A percentile compares a stretch with the other conserved stretches of the same genome.
phyloP scores from a whole-genome alignment of 2,888 invertebrate species.

The Ophion costatus region DNA sequence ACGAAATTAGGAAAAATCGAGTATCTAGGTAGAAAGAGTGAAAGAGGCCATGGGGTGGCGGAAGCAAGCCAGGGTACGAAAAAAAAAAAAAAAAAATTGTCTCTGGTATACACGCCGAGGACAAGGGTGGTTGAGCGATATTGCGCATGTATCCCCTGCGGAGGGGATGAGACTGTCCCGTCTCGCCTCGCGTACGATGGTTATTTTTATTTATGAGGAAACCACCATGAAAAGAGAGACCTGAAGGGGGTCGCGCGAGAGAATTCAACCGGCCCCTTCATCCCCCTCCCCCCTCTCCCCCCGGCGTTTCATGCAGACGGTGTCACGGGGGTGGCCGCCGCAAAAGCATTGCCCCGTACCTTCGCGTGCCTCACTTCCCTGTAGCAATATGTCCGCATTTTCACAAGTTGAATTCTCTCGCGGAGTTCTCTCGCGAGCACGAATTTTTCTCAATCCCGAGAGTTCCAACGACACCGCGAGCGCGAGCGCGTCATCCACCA shows the following conservation, averaged over 20 bases:
- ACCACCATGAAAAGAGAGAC: constrained; percentile 83
- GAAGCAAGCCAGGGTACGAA: constrained; percentile 27
- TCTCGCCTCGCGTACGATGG: constrained; percentile 73
- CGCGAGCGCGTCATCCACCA: constrained; percentile 20
- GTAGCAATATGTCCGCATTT: constrained; percentile 81
- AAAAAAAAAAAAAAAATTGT: constrained; percentile 37
- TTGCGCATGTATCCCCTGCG: constrained; percentile 78
- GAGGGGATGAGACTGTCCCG: constrained; percentile 62
- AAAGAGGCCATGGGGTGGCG: not conserved
- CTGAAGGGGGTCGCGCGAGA: constrained; percentile 62
- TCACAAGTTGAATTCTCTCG: constrained; percentile 81
- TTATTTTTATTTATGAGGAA: constrained; percentile 84
- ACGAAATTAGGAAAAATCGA: constrained; percentile 36
- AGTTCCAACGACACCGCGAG: constrained; percentile 62
- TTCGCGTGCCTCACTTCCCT: constrained; percentile 60
- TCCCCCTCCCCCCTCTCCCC: not conserved
- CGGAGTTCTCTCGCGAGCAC: constrained; percentile 72
- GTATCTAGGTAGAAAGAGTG: constrained; percentile 3
- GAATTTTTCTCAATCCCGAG: constrained; percentile 62
- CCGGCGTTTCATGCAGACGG: constrained; percentile 31
- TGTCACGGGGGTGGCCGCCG: constrained; percentile 53
- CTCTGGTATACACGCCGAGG: constrained; percentile 55
- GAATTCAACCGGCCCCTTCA: constrained; percentile 70
- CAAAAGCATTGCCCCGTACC: constrained; percentile 64
- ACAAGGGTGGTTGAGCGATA: constrained; percentile 74